These are phyloP conservation scores for Plebejus anna DNA, from an alignment of 2,888 invertebrate species.

Conservation along the genomic window DNA sequence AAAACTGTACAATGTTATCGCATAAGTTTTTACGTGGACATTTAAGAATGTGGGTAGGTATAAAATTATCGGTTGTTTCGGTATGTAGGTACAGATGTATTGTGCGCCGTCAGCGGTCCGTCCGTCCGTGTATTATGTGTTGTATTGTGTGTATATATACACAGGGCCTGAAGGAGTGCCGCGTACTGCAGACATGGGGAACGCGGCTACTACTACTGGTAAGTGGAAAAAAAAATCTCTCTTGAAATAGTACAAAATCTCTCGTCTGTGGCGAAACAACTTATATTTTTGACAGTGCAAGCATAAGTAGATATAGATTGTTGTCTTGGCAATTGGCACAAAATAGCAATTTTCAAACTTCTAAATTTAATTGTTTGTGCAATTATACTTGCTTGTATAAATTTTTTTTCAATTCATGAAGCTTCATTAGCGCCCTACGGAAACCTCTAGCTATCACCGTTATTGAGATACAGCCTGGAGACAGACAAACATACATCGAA, in stretches of 20 bases:
- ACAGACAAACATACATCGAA: no score
- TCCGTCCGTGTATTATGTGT: slow-evolving; percentile 47
- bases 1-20: background rate
- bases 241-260: background rate
- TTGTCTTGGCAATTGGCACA: no score
- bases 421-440: no score
- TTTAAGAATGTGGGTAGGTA: slow-evolving; percentile 8
- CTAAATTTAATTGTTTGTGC: no score
- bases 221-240: background rate
- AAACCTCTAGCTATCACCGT: no score
- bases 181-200: slow-evolving; percentile 37
- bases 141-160: slow-evolving; percentile 48
- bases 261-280: no score
- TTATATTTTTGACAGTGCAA: no score
- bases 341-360: no score
- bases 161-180: slow-evolving; percentile 46
- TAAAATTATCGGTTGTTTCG: slow-evolving; percentile 27
- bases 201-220: slow-evolving; percentile 35
- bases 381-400: no score
- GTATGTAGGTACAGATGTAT: slow-evolving; percentile 43
- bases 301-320: no score
- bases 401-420: no score
- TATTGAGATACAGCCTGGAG: no score
- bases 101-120: slow-evolving; percentile 53
- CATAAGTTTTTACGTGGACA: background rate